A percentile compares a stretch with the other conserved stretches of the same genome.
phyloP scores from a whole-genome alignment of 2,888 invertebrate species.

The Graphium colonna region DNA sequence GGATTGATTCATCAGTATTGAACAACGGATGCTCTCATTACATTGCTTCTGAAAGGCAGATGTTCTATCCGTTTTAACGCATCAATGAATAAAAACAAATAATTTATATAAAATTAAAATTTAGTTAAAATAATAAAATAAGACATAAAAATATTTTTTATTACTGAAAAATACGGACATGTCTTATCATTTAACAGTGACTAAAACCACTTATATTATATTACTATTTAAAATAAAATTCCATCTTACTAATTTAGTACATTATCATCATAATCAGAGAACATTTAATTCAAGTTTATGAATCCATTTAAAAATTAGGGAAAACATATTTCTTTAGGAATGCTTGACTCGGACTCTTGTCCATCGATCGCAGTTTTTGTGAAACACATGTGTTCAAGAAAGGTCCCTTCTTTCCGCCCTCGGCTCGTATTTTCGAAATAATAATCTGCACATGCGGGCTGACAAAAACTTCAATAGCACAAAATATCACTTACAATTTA shows the following conservation, averaged over 20 bases:
- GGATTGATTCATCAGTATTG: conserved; percentile 38
- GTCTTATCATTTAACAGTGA: no score
- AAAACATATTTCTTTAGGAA: conserved; percentile 4
- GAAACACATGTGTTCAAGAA: conserved; percentile 55
- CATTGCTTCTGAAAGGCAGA: conserved; percentile 4
- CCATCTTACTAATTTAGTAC: no score
- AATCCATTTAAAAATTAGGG: no score
- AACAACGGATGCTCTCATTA: conserved; percentile 10
- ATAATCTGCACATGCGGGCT: conserved; percentile 59
- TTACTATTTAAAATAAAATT: no score
- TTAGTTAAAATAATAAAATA: no score
- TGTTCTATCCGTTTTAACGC: conserved; percentile 6
- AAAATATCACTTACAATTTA: not conserved
- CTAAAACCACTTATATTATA: no score
- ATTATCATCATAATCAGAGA: no score
- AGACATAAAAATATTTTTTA: no score
- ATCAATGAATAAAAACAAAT: not conserved
- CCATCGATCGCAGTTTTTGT: conserved; percentile 51
- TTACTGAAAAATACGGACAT: no score
- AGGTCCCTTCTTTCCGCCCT: conserved; percentile 44
- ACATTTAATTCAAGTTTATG: no score
- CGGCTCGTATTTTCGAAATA: conserved; percentile 40
- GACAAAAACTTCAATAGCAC: conserved; percentile 30
- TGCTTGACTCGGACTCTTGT: conserved; percentile 33
- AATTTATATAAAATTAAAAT: no score